Evolutionary conservation across 2,113 vertebrate species (phyloP), one percentile per base, ranked within the genome.

Genomic region (Mobula birostris): DNA sequence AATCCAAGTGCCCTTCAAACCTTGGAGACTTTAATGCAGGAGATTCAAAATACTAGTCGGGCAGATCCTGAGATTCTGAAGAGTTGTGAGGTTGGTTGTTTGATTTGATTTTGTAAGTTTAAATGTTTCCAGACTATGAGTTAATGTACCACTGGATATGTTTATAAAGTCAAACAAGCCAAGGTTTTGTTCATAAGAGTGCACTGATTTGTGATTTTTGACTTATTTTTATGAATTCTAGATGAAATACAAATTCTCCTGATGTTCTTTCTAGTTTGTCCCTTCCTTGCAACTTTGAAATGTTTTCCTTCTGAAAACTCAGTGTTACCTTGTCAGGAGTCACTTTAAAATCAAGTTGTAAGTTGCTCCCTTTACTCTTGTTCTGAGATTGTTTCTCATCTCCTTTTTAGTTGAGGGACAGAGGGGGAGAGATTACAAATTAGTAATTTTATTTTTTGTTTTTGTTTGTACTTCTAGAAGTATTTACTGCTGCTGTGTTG

Each of bases 1-100:
- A 97, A 96, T 95, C 97, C 97, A 85, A 97, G 96, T 19, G 96
- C 98, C 94, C 95, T 97, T 17, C 97, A 97, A 96, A 97, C 97
- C 14, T 95, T 98, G 4, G 94, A 97, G 92, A 97, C 97, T 93
- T 97, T 98, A 95, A 96, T 98, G 95, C 97, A 97, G 96, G 98
- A 98, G 95, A 97, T 98, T 94, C 98, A 97, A 96, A 97, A 95
- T 95, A 95, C 95, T 48, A 97, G 97, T 32, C 96, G 96, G 95
- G 96, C 97, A 7, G 97, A 98, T 96, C 97, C 96, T 0, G 97
- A 98, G 95, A 96, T 97, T 94, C 97, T 98, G 97, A 98, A 97
- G 96, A 98, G 96, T 94, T 99, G 97, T 93, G 98, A 99, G 98
- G 98, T 99, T 96, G 93, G 95, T 78, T 87, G 29, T 12, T 7